Conservation (phyloP, 2,113 vertebrate genomes). For the Vanacampus margaritifer region DNA sequence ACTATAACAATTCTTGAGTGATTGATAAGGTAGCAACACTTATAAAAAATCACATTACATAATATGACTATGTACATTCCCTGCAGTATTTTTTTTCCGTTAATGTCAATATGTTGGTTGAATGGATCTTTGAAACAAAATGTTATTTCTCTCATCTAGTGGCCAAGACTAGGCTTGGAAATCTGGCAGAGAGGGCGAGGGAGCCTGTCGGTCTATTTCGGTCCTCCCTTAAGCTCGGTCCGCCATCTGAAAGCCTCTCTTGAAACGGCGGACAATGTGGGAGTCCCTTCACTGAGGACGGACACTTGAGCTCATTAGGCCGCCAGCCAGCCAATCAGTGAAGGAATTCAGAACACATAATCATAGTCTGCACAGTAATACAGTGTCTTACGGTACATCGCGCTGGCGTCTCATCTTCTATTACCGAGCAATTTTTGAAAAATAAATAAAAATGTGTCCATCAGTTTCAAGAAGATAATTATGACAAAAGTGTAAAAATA, state of each 20-base stretch:
- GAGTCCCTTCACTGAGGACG: slow-evolving; percentile 47
- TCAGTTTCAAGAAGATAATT: background rate
- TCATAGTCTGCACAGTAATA: slow-evolving; percentile 39
- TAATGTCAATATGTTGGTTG: background rate
- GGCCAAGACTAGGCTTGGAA: slow-evolving; percentile 39
- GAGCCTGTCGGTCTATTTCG: slow-evolving; percentile 55
- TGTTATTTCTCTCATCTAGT: slow-evolving; percentile 34
- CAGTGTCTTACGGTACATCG: slow-evolving; percentile 34
- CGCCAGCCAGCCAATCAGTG: slow-evolving; percentile 40
- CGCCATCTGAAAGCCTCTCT: slow-evolving; percentile 56
- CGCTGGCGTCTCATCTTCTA: slow-evolving; percentile 41
- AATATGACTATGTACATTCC: too few relatives aligned
- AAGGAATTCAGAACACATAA: slow-evolving; percentile 44
- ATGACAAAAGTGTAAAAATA: background rate
- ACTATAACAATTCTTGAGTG: background rate
- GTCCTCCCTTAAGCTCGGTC: slow-evolving; percentile 52
- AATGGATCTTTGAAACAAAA: slow-evolving; percentile 17
- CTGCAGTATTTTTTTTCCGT: background rate
- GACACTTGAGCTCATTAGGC: slow-evolving; percentile 45
- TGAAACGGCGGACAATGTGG: slow-evolving; percentile 62
- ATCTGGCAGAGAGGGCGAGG: slow-evolving; percentile 42
- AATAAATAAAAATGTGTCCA: background rate
- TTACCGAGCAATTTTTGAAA: slow-evolving; percentile 35
- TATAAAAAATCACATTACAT: background rate
- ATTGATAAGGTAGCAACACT: background rate